Conservation (phyloP, 2,113 vertebrate species). For the Microcebus lehilahytsara region DNA sequence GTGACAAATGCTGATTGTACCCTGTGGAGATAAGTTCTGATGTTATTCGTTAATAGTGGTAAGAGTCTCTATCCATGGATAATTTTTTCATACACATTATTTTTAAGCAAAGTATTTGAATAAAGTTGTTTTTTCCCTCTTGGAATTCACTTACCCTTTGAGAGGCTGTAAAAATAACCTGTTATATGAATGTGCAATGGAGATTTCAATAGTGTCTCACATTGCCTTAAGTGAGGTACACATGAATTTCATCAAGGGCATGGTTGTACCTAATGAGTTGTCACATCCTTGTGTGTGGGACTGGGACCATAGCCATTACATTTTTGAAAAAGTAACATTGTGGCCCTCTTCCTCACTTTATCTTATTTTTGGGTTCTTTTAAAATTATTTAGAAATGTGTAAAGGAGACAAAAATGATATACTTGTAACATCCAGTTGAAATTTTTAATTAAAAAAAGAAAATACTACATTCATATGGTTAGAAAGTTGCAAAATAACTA, state of each 20-base stretch:
- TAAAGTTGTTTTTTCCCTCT: neutral
- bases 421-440: neutral
- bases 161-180: constrained; percentile 22
- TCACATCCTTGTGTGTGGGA: neutral
- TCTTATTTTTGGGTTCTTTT: neutral
- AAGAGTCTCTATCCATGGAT: neutral
- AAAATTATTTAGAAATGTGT: neutral
- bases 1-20: constrained; percentile 34
- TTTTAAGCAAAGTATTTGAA: constrained; percentile 57
- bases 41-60: neutral
- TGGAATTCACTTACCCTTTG: constrained; percentile 21
- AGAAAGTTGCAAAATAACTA: neutral
- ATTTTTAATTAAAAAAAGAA: constrained; percentile 7
- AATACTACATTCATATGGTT: neutral
- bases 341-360: neutral
- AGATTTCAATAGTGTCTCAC: neutral
- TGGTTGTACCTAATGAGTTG: neutral
- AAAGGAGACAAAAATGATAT: neutral
- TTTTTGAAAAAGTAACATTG: neutral
- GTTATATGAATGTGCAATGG: constrained; percentile 6
- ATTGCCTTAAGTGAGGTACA: neutral
- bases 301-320: neutral
- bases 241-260: neutral
- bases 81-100: constrained; percentile 32
- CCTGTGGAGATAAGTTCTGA: constrained; percentile 9